Evolutionary conservation across 2,888 invertebrate species (phyloP), one percentile per base, ranked within the genome.

Genomic region (Loripinus fragilis): DNA sequence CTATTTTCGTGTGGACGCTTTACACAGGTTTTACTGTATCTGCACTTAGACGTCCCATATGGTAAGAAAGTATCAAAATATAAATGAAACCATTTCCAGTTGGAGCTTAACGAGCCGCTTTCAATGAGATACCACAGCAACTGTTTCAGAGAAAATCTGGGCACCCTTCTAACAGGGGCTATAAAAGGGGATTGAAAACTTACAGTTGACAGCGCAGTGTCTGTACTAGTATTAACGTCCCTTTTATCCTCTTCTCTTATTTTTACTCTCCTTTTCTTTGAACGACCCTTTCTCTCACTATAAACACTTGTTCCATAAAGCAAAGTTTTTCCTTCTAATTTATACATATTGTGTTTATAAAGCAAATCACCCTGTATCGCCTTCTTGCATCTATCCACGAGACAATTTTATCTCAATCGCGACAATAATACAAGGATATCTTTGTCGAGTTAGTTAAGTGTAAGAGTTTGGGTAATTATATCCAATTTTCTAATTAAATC

Each of bases 401-500:
- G n/a, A 45, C 15, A 20, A 20, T 45, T 45, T 20, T 45, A 17
- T 45, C 17, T 45, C 10, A 2, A 2, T 45, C 45, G 45, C n/a
- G 17, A 45, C 45, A 12, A 45, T 45, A 20, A 8, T 52, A 25
- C n/a, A 52, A 5, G 25, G 25, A 25, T 25, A 52, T 25, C 30
- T 33, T 33, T 60, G 30, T 60, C 17, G 3, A 20, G 7, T 60
- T 60, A 60, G 30, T 60, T 30, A 60, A 28, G n/a, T 55, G 23
- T 55, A 28, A 10, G 23, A 25, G 15, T 30, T 60, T 33, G 12
- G 30, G 33, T 33, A 60, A 60, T 60, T 60, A 60, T 33, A 17
- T 60, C 10, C 28, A 60, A 60, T 60, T 60, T 30, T 60, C 23
- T 60, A 60, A 60, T 60, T 60, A 60, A 60, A 60, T 33, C 60